These are phyloP conservation scores for Trididemnum nubilum DNA, from an alignment of 23 tunicate genomes.

Conservation along the genomic window DNA sequence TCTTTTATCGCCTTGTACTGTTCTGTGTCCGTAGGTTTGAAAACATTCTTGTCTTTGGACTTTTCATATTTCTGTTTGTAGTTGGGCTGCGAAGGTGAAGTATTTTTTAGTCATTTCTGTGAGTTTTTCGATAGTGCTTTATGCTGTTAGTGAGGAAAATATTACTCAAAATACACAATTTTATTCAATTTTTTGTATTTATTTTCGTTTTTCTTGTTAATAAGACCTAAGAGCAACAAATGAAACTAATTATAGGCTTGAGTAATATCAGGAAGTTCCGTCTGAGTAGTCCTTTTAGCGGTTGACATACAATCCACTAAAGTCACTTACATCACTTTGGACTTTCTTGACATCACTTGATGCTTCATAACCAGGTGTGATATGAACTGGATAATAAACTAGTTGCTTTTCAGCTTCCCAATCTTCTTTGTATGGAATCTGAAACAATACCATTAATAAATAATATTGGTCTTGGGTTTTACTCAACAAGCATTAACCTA, in stretches of 20 bases:
- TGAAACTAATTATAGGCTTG: too few relatives aligned
- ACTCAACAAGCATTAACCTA: neutral
- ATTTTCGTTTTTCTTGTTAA: too few relatives aligned
- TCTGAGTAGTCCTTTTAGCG: too few relatives aligned
- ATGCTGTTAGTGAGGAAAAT: too few relatives aligned
- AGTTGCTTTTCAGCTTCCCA: conserved; percentile 92
- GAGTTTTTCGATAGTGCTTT: too few relatives aligned
- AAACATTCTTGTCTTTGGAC: conserved; percentile 48
- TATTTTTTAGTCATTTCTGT: too few relatives aligned
- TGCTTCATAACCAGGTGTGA: conserved; percentile 97
- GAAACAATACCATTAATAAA: conserved; percentile 3
- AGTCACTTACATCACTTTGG: conserved; percentile 74
- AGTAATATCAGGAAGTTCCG: too few relatives aligned
- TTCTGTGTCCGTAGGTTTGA: conserved; percentile 63
- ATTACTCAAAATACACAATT: too few relatives aligned
- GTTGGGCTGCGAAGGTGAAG: conserved; percentile 25
- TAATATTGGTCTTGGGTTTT: neutral
- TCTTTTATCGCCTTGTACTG: conserved; percentile 63
- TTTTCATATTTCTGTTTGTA: conserved; percentile 69
- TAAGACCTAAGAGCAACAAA: too few relatives aligned
- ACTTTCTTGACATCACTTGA: conserved; percentile 74
- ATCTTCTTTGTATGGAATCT: conserved; percentile 82
- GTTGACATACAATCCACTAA: too few relatives aligned
- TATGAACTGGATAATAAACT: conserved; percentile 95
- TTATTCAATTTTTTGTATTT: too few relatives aligned